Evolutionary conservation across 2,888 invertebrate genomes (phyloP).

Genomic region (Ypsolopha scabrella): DNA sequence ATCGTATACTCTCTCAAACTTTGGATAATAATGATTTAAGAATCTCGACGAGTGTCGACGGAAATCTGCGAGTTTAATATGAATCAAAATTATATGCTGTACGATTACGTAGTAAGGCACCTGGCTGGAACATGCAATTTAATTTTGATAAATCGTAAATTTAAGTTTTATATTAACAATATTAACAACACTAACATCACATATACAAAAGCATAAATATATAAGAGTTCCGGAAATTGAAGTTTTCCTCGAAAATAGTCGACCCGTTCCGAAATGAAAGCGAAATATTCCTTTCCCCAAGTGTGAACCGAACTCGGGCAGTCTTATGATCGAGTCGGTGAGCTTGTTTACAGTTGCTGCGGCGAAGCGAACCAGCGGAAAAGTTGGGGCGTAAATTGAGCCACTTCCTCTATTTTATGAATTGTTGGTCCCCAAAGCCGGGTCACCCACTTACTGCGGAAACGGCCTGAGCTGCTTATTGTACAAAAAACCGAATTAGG

Average conservation of each 20-base stretch:
- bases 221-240: background rate
- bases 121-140: slow-evolving; percentile 19
- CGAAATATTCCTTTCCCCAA: slow-evolving; percentile 22
- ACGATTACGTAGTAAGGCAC: slow-evolving; percentile 17
- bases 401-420: slow-evolving; percentile 29
- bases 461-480: background rate
- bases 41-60: slow-evolving; percentile 29
- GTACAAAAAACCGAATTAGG: background rate
- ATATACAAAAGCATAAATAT: too few species aligned
- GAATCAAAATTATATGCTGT: slow-evolving; percentile 10
- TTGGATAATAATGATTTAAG: slow-evolving; percentile 33
- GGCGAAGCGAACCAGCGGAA: slow-evolving; percentile 2
- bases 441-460: slow-evolving; percentile 4
- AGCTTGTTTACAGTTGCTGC: background rate
- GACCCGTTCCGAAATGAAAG: slow-evolving; percentile 21
- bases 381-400: slow-evolving; percentile 19
- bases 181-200: too few species aligned
- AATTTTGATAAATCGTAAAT: slow-evolving; percentile 8
- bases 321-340: too few species aligned
- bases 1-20: slow-evolving; percentile 22
- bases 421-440: slow-evolving; percentile 22
- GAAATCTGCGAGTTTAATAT: slow-evolving; percentile 31
- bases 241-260: slow-evolving; percentile 14
- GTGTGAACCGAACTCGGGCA: background rate
- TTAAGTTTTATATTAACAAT: background rate